phyloP scores from a whole-genome alignment of 2,797 vertebrate species.

The Otolemur crassicaudatus region DNA sequence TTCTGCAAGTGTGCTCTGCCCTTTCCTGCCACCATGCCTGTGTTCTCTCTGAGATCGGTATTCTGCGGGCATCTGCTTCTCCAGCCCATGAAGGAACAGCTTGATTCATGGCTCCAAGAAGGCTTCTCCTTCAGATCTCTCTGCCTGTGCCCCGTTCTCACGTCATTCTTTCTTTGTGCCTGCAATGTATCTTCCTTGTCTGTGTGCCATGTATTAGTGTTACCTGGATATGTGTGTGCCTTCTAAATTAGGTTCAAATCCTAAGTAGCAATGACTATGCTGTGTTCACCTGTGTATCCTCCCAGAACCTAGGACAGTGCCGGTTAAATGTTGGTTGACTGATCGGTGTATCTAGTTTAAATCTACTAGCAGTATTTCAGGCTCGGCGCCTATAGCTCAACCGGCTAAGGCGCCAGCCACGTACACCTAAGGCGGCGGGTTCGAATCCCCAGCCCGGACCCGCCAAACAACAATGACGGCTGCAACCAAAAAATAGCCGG shows the following conservation, averaged over 20 bases:
- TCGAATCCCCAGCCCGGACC: too few species aligned
- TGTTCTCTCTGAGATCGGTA: not conserved
- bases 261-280: not conserved
- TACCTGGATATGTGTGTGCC: not conserved
- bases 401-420: too few species aligned
- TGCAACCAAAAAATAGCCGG: too few species aligned
- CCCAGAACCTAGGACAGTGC: not conserved
- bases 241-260: not conserved
- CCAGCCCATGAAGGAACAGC: not conserved
- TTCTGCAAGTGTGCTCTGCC: not conserved
- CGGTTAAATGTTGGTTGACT: not conserved
- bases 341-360: not conserved
- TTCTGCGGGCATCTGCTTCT: not conserved
- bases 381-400: too few species aligned
- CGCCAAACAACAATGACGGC: too few species aligned
- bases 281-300: not conserved
- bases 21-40: not conserved
- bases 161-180: not conserved
- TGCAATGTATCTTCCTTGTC: not conserved
- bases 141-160: not conserved
- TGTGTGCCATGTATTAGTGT: not conserved
- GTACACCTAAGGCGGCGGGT: too few species aligned
- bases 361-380: too few species aligned
- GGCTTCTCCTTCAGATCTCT: not conserved
- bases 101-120: not conserved